Evolutionary conservation across 1,140 invertebrate species (phyloP).

Genomic region (Lamellibrachia luymesi): DNA sequence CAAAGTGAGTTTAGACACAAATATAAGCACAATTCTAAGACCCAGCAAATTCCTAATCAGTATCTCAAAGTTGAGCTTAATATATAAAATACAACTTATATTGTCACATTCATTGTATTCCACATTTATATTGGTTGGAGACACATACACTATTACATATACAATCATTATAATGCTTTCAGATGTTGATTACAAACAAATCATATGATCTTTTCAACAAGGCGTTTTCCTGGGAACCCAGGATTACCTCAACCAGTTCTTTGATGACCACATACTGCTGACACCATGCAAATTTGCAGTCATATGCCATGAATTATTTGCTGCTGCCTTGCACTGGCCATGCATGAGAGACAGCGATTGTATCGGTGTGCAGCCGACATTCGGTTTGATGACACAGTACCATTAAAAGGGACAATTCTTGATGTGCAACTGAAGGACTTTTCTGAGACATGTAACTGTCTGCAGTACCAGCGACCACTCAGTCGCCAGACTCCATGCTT

Average conservation of each 20-base stretch:
- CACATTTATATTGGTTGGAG: background rate
- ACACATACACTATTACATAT: background rate
- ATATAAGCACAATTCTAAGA: too few species aligned
- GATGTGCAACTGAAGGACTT: constrained; percentile 47
- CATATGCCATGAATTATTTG: background rate
- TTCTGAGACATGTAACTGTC: constrained; percentile 49
- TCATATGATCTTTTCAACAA: background rate
- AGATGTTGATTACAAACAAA: background rate
- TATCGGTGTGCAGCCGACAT: constrained; percentile 51
- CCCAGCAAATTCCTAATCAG: too few species aligned
- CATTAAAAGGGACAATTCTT: constrained; percentile 42
- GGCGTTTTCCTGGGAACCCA: background rate
- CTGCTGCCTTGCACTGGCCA: constrained; percentile 8
- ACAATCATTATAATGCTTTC: background rate
- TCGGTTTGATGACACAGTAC: constrained; percentile 42
- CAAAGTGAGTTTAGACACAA: too few species aligned
- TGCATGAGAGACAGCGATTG: constrained; percentile 27
- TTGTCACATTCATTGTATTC: background rate
- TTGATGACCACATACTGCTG: background rate
- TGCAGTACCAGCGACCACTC: constrained; percentile 48
- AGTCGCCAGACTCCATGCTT: constrained; percentile 50
- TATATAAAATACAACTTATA: background rate
- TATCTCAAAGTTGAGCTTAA: too few species aligned
- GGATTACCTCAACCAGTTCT: too few species aligned
- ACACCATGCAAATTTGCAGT: background rate